Conservation (phyloP, 2,888 invertebrate species). For the Phortica magna region DNA sequence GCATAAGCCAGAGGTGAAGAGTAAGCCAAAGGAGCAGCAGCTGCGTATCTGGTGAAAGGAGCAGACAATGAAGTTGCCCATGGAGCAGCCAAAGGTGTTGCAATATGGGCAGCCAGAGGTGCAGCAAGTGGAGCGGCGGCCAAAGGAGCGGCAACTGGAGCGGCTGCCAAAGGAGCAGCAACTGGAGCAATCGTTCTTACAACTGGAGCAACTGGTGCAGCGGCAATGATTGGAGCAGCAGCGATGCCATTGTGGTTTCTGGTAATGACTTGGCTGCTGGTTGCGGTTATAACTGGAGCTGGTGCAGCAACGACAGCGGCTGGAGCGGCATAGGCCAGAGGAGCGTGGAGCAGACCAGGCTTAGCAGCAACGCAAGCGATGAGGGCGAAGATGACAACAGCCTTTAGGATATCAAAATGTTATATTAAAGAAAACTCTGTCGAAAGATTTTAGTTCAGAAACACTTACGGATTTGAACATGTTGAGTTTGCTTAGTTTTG, state of each 20-base stretch:
- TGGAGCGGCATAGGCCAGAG: constrained; percentile 19
- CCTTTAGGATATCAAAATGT: constrained; percentile 44
- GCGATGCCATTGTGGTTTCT: constrained; percentile 55
- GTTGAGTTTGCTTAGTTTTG: constrained; percentile 42
- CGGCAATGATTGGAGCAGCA: constrained; percentile 47
- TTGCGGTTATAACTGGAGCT: constrained; percentile 54
- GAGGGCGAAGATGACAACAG: constrained; percentile 64
- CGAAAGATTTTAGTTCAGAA: background rate
- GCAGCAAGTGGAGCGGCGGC: constrained; percentile 37
- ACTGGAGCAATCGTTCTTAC: constrained; percentile 40
- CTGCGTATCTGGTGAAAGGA: constrained; percentile 44
- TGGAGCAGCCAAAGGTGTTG: constrained; percentile 44
- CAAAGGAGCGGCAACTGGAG: constrained; percentile 43
- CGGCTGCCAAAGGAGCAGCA: constrained; percentile 42
- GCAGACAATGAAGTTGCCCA: constrained; percentile 47
- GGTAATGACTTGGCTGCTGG: constrained; percentile 54
- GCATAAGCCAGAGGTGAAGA: constrained; percentile 1
- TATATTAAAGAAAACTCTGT: background rate
- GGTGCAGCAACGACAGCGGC: constrained; percentile 47
- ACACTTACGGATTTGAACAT: constrained; percentile 65
- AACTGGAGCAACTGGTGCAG: constrained; percentile 42
- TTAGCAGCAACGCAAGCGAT: constrained; percentile 48
- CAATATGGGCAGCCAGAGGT: constrained; percentile 37
- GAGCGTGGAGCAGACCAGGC: constrained; percentile 57
- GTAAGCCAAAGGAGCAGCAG: constrained; percentile 42